Conservation (phyloP, 2,888 invertebrate genomes). For the Pyrgus malvae region DNA sequence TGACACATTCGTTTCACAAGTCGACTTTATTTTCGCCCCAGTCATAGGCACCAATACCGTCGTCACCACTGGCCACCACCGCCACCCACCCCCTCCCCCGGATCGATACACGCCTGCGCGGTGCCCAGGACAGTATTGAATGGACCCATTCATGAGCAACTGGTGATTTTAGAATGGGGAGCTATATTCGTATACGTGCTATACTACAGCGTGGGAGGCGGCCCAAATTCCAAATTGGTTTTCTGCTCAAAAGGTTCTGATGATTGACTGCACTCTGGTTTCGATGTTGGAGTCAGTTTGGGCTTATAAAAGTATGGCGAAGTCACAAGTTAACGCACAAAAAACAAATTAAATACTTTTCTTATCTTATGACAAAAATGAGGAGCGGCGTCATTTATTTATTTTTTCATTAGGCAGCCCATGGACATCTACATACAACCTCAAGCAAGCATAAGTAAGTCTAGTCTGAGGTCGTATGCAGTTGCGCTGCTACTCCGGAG, state of each 20-base stretch:
- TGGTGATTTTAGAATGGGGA: constrained; percentile 65
- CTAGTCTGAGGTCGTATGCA: no score
- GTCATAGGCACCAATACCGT: no score
- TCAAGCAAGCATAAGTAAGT: no score
- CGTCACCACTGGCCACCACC: constrained; percentile 33
- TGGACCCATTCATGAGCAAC: constrained; percentile 72
- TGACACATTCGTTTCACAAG: background rate
- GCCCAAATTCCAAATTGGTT: constrained; percentile 27
- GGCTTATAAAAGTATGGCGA: no score
- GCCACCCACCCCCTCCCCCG: constrained; percentile 37
- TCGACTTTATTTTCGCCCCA: background rate
- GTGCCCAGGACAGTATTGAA: constrained; percentile 57
- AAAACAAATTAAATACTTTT: no score
- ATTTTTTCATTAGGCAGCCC: no score
- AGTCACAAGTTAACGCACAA: no score
- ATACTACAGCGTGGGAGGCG: constrained; percentile 39
- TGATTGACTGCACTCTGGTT: constrained; percentile 29
- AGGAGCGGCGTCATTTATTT: no score
- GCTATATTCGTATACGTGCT: constrained; percentile 5
- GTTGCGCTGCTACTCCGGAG: no score
- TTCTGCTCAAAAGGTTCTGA: constrained; percentile 18
- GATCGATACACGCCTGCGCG: constrained; percentile 67
- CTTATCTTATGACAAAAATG: no score
- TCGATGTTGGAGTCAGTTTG: no score
- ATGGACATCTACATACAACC: no score